Evolutionary conservation across 2,113 vertebrate genomes (phyloP), one percentile per base, ranked within the genome.

Genomic region (Syngnathoides biaculeatus): DNA sequence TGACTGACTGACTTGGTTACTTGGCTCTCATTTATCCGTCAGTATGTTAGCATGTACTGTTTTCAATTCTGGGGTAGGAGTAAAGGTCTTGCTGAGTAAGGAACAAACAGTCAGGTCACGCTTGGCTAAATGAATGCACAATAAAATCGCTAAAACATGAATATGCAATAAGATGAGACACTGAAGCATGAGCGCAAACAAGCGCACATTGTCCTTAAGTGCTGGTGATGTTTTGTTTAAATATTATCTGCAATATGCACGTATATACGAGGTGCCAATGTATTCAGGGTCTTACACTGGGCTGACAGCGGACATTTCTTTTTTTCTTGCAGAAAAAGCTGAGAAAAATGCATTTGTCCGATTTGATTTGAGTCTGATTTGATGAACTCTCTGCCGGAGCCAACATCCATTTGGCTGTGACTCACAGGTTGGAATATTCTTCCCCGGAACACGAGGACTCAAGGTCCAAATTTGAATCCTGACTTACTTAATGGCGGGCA

Each of bases 381-480:
- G 20, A 22, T 61, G 39, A 8, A 61, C 59, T 61, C 12, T 26
- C 55, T 1, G 30, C 3, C 8, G 5, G 17, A 20, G 30, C 27
- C 35, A 59, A 59, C 17, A 38, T 38, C 30, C 15, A 35, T 59
- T 59, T 59, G 4, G 8, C 30, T 8, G 56, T 53, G 22, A 57
- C 72, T 79, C 58, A 61, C 9, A 64, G 30, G 24, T 48, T 24
- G 42, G 45, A 8, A 65, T 5, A 45, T 27, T 71, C 22, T 19
- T 62, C 40, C 5, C 38, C 20, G 30, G 1, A 35, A 73, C 24
- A 67, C 43, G 22, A 48, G 48, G 7, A 64, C 0, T 30, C 9
- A 17, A 61, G 45, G 56, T 10, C 26, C 2, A 65, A 62, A 73
- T 65, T 73, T 71, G n/a, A 70, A 68, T 48, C 56, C 71, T 20